phyloP scores from a whole-genome alignment of 2,113 vertebrate species.

The Paedocypris sp. region DNA sequence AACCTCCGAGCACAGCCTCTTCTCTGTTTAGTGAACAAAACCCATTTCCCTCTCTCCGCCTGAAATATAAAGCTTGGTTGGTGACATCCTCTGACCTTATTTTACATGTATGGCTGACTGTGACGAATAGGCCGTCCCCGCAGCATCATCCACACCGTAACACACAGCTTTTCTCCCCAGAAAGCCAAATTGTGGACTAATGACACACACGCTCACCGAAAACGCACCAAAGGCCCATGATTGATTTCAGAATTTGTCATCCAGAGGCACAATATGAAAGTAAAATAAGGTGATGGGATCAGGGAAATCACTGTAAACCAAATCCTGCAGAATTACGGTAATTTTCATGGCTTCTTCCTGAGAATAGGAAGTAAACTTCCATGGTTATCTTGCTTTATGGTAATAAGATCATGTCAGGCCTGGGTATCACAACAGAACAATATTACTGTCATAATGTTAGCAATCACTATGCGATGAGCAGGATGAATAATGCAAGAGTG shows the following conservation, averaged over 20 bases:
- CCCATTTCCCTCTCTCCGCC: neutral
- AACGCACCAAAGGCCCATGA: neutral
- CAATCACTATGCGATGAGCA: neutral
- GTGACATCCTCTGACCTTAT: conserved; percentile 14
- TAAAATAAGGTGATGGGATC: neutral
- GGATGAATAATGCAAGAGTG: neutral
- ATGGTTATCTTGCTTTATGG: neutral
- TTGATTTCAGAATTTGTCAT: neutral
- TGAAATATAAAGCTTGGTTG: conserved; percentile 6
- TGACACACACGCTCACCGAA: no score
- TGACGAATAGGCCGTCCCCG: neutral
- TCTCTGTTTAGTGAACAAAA: neutral
- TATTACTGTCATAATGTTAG: neutral
- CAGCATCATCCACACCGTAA: neutral
- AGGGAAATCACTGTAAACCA: neutral
- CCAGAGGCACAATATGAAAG: neutral
- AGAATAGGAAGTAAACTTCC: neutral
- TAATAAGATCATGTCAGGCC: neutral
- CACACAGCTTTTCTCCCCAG: no score
- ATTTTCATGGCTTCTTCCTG: neutral
- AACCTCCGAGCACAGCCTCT: neutral
- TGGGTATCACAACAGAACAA: neutral
- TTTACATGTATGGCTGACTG: neutral
- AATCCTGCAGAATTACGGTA: neutral
- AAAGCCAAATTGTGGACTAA: no score